phyloP scores from a whole-genome alignment of 2,888 invertebrate genomes.

The Plusia festucae region DNA sequence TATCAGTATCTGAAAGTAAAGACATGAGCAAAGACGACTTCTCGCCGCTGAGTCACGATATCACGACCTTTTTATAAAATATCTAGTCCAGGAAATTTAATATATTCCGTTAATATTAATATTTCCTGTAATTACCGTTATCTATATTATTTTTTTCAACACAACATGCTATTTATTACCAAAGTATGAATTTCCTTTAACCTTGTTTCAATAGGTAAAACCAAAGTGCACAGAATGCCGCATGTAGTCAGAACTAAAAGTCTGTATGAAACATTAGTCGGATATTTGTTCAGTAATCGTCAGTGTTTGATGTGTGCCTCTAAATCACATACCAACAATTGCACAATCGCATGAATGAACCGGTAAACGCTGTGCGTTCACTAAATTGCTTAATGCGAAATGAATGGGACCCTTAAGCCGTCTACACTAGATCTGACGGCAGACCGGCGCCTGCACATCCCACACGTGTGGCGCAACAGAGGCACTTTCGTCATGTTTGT shows the following conservation, averaged over 20 bases:
- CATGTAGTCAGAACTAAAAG: conserved; percentile 21
- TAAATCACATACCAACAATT: conserved; percentile 73
- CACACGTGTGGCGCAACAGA: conserved; percentile 88
- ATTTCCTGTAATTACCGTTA: conserved; percentile 56
- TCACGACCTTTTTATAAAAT: conserved; percentile 64
- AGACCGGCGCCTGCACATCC: conserved; percentile 84
- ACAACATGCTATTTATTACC: conserved; percentile 32
- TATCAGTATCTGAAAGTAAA: conserved; percentile 70
- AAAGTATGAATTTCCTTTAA: conserved; percentile 55
- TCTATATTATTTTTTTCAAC: conserved; percentile 31
- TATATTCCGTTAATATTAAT: conserved; percentile 50
- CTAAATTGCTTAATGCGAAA: conserved; percentile 87
- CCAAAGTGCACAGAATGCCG: conserved; percentile 18
- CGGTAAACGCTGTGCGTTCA: conserved; percentile 83
- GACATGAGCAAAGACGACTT: conserved; percentile 75
- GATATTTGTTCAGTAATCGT: conserved; percentile 43
- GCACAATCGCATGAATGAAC: conserved; percentile 84
- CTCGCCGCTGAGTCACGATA: conserved; percentile 76
- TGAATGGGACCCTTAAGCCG: conserved; percentile 85
- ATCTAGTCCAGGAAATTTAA: conserved; percentile 66
- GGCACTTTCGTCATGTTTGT: conserved; percentile 87
- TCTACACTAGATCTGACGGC: conserved; percentile 75
- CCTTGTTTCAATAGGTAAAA: conserved; percentile 55
- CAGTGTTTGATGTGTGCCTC: conserved; percentile 63
- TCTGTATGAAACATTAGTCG: conserved; percentile 16